Evolutionary conservation across 2,113 vertebrate species (phyloP).

Genomic region (Bubo blakistoni): DNA sequence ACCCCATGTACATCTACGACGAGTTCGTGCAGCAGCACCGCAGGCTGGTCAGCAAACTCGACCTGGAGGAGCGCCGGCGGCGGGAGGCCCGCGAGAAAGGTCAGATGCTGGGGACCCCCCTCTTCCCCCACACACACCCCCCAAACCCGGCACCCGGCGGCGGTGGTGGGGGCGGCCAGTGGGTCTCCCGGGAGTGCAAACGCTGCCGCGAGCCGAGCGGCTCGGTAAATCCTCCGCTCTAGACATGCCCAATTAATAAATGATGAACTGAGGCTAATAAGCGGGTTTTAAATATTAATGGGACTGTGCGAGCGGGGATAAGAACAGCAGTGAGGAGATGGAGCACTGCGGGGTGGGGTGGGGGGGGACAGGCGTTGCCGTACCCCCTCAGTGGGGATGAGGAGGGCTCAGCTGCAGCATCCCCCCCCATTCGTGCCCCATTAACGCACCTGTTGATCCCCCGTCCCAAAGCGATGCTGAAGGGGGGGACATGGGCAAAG

Average conservation of each 20-base stretch:
- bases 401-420: not conserved
- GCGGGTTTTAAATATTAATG: conserved; percentile 46
- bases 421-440: accelerated
- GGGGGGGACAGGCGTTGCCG: not conserved
- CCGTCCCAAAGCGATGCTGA: accelerated
- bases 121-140: too few relatives aligned
- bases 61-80: conserved; percentile 90
- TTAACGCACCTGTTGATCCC: not conserved
- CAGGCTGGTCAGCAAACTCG: conserved; percentile 91
- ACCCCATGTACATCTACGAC: conserved; percentile 85
- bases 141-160: not conserved
- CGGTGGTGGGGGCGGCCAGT: accelerated
- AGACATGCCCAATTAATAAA: conserved; percentile 4
- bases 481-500: accelerated
- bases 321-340: not conserved
- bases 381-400: not conserved
- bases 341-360: not conserved
- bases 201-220: not conserved
- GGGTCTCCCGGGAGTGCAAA: not conserved
- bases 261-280: conserved; percentile 47
- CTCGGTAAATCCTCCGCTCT: not conserved
- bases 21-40: conserved; percentile 93
- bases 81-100: conserved; percentile 93
- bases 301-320: not conserved
- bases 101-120: not conserved